Base-by-base conservation (phyloP, 2,888 invertebrate genomes). In the Pantelozetes paolii region DNA sequence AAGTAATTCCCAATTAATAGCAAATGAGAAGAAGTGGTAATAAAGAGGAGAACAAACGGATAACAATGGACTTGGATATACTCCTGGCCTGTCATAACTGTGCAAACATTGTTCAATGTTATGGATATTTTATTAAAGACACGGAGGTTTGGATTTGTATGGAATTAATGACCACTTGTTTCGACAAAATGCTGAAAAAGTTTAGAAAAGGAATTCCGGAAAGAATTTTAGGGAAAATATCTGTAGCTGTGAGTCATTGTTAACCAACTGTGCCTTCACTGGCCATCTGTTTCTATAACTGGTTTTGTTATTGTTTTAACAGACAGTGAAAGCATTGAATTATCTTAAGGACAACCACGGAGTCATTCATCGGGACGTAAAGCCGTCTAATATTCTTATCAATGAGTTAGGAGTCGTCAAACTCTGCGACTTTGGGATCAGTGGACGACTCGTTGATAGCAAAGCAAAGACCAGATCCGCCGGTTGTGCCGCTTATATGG, bases 401-500 rank as follows among this genome's bases (percentile, higher is more conserved):
- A 97, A 98, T 83, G 91, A 92, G 83, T 89, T 89, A 81, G 98
- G 98, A 26, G 91, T 91, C 80, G 92, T 99, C 11, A 99, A 99
- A 84, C 86, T 99, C 45, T 99, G 99, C 85, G 99, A 99, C 87
- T 99, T 99, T 86, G 99, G 99, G 78, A 99, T 99, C 82, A 97
- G 97, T 82, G 99, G 98, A 26, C 88, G 95, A 76, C 87, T 99
- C 76, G 97, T 98, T 45, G 97, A 98, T 85, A 98, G 97, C 70
- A 95, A 96, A 86, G 98, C 97, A 2, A 94, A 94, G 84, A 97
- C 97, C 26, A 86, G 95, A 81, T 94, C 93, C 82, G 96, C 94
- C 2, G 98, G 97, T 57, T 98, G 97, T 85, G 95, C 96, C n/a
- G 97, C 96, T 1, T 99, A 98, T 81, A 94, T 98, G 95, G 96